phyloP scores from a whole-genome alignment of 2,888 invertebrate species.

The Drosophila subquinaria region DNA sequence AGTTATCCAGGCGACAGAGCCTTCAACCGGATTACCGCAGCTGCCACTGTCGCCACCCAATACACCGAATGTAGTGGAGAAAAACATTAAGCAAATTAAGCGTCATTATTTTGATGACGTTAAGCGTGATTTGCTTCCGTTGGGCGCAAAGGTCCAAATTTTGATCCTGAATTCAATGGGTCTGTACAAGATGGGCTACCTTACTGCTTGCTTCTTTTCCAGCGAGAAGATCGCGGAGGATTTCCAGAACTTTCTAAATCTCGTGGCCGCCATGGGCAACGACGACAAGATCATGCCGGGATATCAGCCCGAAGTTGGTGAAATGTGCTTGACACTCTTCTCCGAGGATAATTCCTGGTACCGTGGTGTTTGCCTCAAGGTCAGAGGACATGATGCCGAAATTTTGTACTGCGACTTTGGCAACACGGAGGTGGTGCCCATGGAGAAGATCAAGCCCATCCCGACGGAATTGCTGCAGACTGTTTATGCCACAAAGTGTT shows the following conservation, averaged over 20 bases:
- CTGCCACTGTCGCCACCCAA: conserved; percentile 51
- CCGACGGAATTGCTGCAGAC: conserved; percentile 5
- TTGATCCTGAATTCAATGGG: conserved; percentile 23
- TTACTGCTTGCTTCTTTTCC: conserved; percentile 45
- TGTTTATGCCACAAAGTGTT: conserved; percentile 55
- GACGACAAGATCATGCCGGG: conserved; percentile 6
- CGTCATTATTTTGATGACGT: conserved; percentile 46
- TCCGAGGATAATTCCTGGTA: conserved; percentile 62
- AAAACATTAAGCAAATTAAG: conserved; percentile 3
- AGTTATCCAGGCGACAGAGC: background rate
- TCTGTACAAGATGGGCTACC: conserved; percentile 36
- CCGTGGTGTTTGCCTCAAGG: conserved; percentile 52
- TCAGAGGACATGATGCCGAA: conserved; percentile 4
- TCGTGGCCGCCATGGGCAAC: conserved; percentile 17
- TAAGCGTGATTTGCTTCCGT: conserved; percentile 29
- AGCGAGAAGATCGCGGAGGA: conserved; percentile 4
- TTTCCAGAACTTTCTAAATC: conserved; percentile 19
- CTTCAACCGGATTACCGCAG: background rate
- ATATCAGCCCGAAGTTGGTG: conserved; percentile 54
- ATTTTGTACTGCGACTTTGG: conserved; percentile 63
- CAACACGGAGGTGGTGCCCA: conserved; percentile 41
- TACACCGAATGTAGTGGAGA: background rate
- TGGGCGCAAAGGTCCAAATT: conserved; percentile 24
- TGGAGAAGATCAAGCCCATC: conserved; percentile 49
- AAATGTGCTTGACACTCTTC: conserved; percentile 54